Conservation (phyloP, 2,797 vertebrate species). For the Mormyrops attenuatus region DNA sequence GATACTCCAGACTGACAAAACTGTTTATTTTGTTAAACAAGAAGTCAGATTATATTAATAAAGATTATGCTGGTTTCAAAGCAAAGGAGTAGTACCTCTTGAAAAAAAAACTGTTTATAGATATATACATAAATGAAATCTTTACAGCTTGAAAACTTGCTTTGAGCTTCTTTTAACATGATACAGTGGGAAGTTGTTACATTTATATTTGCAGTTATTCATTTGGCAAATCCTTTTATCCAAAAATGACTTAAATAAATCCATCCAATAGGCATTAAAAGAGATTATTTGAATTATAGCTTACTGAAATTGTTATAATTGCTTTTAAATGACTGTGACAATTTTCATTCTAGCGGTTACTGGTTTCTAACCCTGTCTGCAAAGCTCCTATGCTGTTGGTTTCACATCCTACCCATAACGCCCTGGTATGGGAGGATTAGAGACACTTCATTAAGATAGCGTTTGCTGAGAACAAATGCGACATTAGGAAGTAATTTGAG, state of each 20-base stretch:
- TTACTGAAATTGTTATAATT: slow-evolving; percentile 10
- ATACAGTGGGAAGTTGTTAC: neutral
- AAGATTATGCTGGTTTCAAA: neutral
- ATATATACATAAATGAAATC: neutral
- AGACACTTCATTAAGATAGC: slow-evolving; percentile 5
- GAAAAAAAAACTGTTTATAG: neutral
- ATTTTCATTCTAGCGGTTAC: neutral
- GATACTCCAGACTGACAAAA: neutral
- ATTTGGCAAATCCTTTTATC: neutral
- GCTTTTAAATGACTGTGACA: slow-evolving; percentile 12
- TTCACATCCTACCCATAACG: slow-evolving; percentile 1
- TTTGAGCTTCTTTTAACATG: neutral
- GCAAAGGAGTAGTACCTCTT: neutral
- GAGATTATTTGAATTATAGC: slow-evolving; percentile 10
- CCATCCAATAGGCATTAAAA: slow-evolving; percentile 1
- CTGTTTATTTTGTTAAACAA: neutral
- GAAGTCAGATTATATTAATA: neutral
- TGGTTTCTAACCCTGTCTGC: slow-evolving; percentile 3
- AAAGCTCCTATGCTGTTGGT: neutral
- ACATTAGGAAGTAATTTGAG: slow-evolving; percentile 11
- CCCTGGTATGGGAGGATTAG: neutral
- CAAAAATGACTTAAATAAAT: slow-evolving; percentile 11
- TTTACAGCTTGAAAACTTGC: neutral
- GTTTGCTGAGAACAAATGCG: slow-evolving; percentile 2
- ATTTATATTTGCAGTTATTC: neutral